These are phyloP conservation scores for Muschampia plurimacula DNA, from an alignment of 2,888 invertebrate species.

Conservation along the genomic window DNA sequence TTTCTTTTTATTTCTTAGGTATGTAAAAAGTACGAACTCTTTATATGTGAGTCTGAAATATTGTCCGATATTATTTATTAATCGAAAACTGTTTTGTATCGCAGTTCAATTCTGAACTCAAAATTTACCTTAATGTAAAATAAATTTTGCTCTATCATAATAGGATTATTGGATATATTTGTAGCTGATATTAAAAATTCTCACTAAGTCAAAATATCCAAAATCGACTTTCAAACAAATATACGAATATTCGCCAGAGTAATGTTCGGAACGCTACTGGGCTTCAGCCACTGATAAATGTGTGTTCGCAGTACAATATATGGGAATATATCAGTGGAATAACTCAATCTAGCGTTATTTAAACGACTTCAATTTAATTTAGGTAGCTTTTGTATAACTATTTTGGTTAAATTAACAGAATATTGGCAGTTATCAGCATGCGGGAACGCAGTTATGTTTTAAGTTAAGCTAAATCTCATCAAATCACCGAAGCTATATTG, in stretches of 20 bases:
- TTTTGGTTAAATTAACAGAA: not conserved
- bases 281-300: conserved; percentile 28
- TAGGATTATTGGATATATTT: not conserved
- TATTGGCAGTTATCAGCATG: not conserved
- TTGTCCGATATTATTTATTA: no score
- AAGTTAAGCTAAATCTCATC: not conserved
- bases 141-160: no score
- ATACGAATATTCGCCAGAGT: conserved; percentile 14
- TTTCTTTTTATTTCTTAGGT: no score
- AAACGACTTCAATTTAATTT: conserved; percentile 28
- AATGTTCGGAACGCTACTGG: conserved; percentile 27
- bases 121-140: no score
- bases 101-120: no score
- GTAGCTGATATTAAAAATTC: not conserved
- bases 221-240: conserved; percentile 15
- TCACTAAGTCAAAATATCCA: not conserved
- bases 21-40: no score
- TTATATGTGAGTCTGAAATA: no score
- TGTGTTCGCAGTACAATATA: conserved; percentile 30
- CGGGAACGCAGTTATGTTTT: not conserved
- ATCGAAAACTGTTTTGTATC: no score
- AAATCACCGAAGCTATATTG: no score
- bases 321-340: conserved; percentile 26
- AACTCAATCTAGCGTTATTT: conserved; percentile 20
- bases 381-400: not conserved